phyloP scores from a whole-genome alignment of 2,888 invertebrate genomes.

The Eupithecia subfuscata region DNA sequence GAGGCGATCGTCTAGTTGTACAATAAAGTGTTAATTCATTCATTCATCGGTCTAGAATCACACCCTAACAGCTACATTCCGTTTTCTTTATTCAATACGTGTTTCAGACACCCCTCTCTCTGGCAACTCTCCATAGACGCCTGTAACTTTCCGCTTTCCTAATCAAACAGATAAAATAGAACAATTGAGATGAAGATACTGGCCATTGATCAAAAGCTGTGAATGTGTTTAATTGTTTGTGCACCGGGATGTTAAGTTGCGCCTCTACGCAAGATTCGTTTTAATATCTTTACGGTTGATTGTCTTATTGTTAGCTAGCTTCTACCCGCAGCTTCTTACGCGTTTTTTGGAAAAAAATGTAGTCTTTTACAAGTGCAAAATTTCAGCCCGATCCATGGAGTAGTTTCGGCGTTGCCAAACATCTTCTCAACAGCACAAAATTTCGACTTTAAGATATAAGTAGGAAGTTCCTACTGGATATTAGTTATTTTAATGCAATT shows the following conservation, averaged over 20 bases:
- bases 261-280: neutral
- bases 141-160: constrained; percentile 73
- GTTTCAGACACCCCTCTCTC: constrained; percentile 19
- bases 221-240: constrained; percentile 2
- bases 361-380: neutral
- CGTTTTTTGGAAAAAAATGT: neutral
- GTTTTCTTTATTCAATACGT: neutral
- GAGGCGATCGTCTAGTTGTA: too few species aligned
- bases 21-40: too few species aligned
- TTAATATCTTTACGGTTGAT: neutral
- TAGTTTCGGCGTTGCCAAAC: too few species aligned
- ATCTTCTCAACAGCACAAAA: too few species aligned
- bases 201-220: constrained; percentile 37
- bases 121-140: constrained; percentile 71
- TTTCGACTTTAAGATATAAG: too few species aligned
- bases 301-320: neutral
- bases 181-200: constrained; percentile 41
- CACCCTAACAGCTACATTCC: neutral
- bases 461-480: neutral
- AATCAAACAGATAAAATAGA: constrained; percentile 49
- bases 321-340: too few species aligned
- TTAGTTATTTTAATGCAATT: neutral
- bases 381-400: too few species aligned
- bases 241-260: neutral
- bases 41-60: neutral